phyloP scores from a whole-genome alignment of 2,888 invertebrate genomes.

The Sisyra nigra region DNA sequence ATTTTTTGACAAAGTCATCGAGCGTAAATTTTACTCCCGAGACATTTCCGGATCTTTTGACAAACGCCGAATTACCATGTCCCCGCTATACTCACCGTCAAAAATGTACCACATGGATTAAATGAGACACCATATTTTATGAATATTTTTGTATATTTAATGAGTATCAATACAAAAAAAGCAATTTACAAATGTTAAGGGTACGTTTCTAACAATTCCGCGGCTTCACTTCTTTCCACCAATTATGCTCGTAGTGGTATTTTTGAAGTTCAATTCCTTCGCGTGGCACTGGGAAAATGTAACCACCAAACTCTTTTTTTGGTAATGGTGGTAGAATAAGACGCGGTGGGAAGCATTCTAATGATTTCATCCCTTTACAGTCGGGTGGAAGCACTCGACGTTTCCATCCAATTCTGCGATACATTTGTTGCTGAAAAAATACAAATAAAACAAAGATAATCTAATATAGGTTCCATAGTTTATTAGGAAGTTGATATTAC shows the following conservation, averaged over 20 bases:
- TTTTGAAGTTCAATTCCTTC: constrained; percentile 40
- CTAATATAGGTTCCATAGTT: no score
- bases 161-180: constrained; percentile 1
- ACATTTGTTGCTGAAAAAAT: constrained; percentile 25
- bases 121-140: not conserved
- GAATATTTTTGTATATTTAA: constrained; percentile 1
- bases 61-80: constrained; percentile 16
- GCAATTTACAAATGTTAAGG: not conserved
- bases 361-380: constrained; percentile 30
- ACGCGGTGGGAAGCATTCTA: constrained; percentile 34
- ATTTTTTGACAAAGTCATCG: constrained; percentile 81
- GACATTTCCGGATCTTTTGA: constrained; percentile 21
- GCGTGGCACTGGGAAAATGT: constrained; percentile 32
- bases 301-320: constrained; percentile 27
- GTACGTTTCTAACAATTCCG: constrained; percentile 22
- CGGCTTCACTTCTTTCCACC: constrained; percentile 34
- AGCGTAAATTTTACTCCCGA: constrained; percentile 28
- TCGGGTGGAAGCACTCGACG: constrained; percentile 33
- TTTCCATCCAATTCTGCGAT: constrained; percentile 35
- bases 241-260: constrained; percentile 37
- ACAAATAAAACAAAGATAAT: not conserved
- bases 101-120: constrained; percentile 19
- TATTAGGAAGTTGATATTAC: no score
- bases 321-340: constrained; percentile 31
- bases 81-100: not conserved